Evolutionary conservation across 2,797 vertebrate genomes (phyloP), one percentile per base, ranked within the genome.

Genomic region (Ptychadena robeensis): DNA sequence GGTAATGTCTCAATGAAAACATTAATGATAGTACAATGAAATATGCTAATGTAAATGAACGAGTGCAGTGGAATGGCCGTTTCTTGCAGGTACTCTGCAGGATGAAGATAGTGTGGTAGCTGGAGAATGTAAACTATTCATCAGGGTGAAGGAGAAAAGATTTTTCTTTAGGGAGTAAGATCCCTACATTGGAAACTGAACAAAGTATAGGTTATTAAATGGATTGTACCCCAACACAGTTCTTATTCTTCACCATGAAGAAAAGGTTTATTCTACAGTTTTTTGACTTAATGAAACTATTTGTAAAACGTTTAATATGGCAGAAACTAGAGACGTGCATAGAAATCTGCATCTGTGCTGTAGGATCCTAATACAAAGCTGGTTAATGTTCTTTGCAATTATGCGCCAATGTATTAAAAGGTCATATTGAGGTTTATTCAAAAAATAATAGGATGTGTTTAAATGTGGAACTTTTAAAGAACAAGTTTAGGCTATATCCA

Each of bases 1-100:
- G 31, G 31, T 81, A 80, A 80, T 72, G 61, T 73, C 8, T 28
- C 37, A 73, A 81, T 66, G 30, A 81, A 73, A 81, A 18, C 25
- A 68, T 34, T 67, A 81, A 57, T 66, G 35, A 37, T 34, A 31
- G 53, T 25, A 57, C 71, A 74, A 59, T 37, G 40, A 74, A 64
- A 76, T 65, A 76, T 65, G 25, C 25, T 53, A 65, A 65, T 57
- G 67, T 18, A 71, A 73, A 67, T n/a, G 18, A 67, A 81, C 53
- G 15, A 25, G 31, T 10, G 18, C 37, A 73, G 35, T 28, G 30
- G 63, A 59, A 53, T 73, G 57, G 3, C 11, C 40, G 35, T 18
- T n/a, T 15, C 70, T 35, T 48, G 40, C 12, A 5, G 27, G 40
- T 15, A 57, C 27, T 70, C 67, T 69, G 30, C 38, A 30, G 30